These are phyloP conservation scores for Leptopilina drosophilae DNA, from an alignment of 2,888 invertebrate genomes.

Conservation along the genomic window DNA sequence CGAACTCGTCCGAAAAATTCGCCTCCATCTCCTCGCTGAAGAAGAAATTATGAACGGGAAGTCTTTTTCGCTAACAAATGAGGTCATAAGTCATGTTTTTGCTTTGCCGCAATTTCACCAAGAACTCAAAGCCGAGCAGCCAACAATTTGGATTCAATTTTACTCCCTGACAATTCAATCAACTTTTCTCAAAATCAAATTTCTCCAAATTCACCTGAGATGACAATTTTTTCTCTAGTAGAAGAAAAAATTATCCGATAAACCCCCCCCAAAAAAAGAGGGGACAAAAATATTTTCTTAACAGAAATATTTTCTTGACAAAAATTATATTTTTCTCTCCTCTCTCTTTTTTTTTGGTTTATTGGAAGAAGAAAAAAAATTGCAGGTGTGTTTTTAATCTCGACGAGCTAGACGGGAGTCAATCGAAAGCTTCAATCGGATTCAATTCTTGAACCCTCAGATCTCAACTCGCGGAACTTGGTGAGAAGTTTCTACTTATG, in stretches of 20 bases:
- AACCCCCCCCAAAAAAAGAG: too few relatives aligned
- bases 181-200: too few relatives aligned
- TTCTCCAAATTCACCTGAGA: too few relatives aligned
- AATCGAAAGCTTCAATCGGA: constrained; percentile 1
- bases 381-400: background rate
- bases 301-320: too few relatives aligned
- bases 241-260: too few relatives aligned
- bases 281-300: too few relatives aligned
- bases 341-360: background rate
- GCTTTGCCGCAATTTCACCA: constrained; percentile 6
- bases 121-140: constrained; percentile 18
- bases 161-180: too few relatives aligned
- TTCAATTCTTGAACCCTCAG: constrained; percentile 16
- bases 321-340: too few relatives aligned
- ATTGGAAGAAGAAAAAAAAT: background rate
- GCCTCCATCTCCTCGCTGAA: background rate
- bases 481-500: constrained; percentile 27
- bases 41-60: constrained; percentile 35
- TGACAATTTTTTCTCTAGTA: too few relatives aligned
- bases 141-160: background rate
- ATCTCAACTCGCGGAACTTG: background rate
- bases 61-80: constrained; percentile 32
- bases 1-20: constrained; percentile 19
- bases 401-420: background rate
- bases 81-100: constrained; percentile 40